A percentile compares a stretch with the other conserved stretches of the same genome.
Conservation (phyloP, 2,888 invertebrate species). For the Smittia sp. region DNA sequence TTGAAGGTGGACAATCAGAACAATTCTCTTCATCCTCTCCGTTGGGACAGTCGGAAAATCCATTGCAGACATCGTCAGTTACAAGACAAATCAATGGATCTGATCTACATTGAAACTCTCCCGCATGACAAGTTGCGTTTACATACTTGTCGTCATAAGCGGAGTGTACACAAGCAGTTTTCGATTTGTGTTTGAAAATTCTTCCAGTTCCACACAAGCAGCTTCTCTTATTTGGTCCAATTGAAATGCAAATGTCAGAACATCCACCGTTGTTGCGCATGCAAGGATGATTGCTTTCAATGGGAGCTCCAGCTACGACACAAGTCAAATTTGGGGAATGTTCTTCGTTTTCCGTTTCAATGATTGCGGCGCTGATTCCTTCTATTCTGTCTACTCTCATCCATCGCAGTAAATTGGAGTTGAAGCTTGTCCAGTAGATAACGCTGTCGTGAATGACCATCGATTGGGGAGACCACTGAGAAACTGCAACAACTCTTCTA, state of each 20-base stretch:
- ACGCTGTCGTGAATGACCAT: constrained; percentile 62
- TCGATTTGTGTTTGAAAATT: constrained; percentile 54
- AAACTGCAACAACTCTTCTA: constrained; percentile 54
- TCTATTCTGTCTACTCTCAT: constrained; percentile 55
- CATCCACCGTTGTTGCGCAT: constrained; percentile 62
- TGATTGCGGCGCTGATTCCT: constrained; percentile 46
- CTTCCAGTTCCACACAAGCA: constrained; percentile 69
- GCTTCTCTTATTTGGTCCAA: constrained; percentile 48
- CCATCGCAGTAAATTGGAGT: constrained; percentile 62
- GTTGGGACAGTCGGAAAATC: constrained; percentile 65
- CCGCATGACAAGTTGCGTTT: constrained; percentile 24
- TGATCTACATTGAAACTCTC: constrained; percentile 49
- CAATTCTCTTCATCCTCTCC: constrained; percentile 70
- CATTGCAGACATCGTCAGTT: constrained; percentile 59
- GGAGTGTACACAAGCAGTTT: constrained; percentile 62
- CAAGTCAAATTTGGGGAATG: constrained; percentile 43
- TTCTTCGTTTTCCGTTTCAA: constrained; percentile 43
- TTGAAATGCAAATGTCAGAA: constrained; percentile 69
- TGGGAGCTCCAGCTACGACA: constrained; percentile 41
- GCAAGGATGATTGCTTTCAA: constrained; percentile 58
- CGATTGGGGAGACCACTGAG: constrained; percentile 57
- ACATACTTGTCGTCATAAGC: too few relatives aligned
- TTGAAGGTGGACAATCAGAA: constrained; percentile 52
- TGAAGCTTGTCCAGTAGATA: constrained; percentile 67
- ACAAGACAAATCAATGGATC: constrained; percentile 48